A percentile compares a stretch with the other conserved stretches of the same genome.
Evolutionary conservation across 2,113 vertebrate genomes (phyloP).

Genomic region (Callocephalon fimbriatum): DNA sequence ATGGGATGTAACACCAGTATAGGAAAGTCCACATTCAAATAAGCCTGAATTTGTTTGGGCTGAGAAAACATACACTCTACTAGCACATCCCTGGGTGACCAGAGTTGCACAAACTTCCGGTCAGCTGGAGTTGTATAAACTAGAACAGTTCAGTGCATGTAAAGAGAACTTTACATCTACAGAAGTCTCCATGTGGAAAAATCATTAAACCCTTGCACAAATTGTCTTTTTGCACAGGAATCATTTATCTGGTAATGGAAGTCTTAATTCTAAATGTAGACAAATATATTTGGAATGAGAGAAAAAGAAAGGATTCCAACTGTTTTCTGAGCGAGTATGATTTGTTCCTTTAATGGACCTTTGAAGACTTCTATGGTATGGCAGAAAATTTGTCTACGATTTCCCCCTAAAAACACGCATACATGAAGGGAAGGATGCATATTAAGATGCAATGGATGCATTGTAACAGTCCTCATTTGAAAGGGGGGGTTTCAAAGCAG

Average conservation of each 20-base stretch:
- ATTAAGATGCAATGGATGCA: background rate
- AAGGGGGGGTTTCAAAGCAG: background rate
- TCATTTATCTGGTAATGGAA: background rate
- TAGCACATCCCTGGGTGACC: background rate
- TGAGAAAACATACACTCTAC: background rate
- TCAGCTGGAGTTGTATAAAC: background rate
- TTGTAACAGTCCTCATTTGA: background rate
- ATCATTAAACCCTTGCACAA: background rate
- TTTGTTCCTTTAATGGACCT: background rate
- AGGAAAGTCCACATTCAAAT: background rate
- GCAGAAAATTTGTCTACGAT: background rate
- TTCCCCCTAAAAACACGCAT: background rate
- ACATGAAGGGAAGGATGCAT: background rate
- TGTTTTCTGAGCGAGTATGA: background rate
- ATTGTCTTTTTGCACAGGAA: background rate
- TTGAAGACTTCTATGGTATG: background rate
- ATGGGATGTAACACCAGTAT: background rate
- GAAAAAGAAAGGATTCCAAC: background rate
- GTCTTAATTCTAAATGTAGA: background rate
- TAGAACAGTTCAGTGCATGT: background rate
- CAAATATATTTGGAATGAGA: background rate
- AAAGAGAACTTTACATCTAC: background rate
- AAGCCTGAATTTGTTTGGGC: background rate
- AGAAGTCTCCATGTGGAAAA: background rate
- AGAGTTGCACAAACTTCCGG: background rate